Evolutionary conservation across 2,113 vertebrate genomes (phyloP), one percentile per base, ranked within the genome.

Genomic region (Rostratula benghalensis): DNA sequence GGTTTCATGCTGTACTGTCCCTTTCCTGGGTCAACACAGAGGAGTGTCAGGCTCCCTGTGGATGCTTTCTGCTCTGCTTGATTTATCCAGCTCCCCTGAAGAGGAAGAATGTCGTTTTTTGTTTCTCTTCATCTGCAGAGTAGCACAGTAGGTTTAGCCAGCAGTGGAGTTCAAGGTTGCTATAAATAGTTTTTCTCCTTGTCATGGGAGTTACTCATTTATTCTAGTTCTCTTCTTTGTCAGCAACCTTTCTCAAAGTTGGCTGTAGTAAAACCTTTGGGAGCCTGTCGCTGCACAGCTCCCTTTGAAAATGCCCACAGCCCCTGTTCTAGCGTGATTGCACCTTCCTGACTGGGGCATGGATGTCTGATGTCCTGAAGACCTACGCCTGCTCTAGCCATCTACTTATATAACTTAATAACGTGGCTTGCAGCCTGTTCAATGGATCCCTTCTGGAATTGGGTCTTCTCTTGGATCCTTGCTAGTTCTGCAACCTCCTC

Each of bases 101-200:
- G 63, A 73, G 61, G 65, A 75, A 12, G 6, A 39, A 4, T 43
- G 17, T 56, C 69, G 69, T 95, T 48, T 83, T 93, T 87, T 87
- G 53, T 57, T 94, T 85, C 83, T 59, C 33, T 74, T 60, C 48
- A 48, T 69, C 48, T 77, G 64, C 74, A 60, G 60, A 78, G 45
- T 39, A 91, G 23, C 65, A 43, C 51, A 59, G 61, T 57, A 76
- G 81, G n/a, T 71, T 91, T 92, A 76, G 84, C 71, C 77, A 89
- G 86, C 59, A 78, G 51, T 23, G 30, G 37, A 92, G 81, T 94
- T 94, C 77, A 89, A 95, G 90, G 53, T 63, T 90, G 89, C 97
- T 98, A 97, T 97, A 98, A 97, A 97, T 98, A 98, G 95, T 94
- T 97, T 81, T 74, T 83, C 85, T 87, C 94, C 83, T 96, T 96